Conservation (phyloP, 35 echinoderm and acorn worm genomes). For the Lytechinus variegatus region DNA sequence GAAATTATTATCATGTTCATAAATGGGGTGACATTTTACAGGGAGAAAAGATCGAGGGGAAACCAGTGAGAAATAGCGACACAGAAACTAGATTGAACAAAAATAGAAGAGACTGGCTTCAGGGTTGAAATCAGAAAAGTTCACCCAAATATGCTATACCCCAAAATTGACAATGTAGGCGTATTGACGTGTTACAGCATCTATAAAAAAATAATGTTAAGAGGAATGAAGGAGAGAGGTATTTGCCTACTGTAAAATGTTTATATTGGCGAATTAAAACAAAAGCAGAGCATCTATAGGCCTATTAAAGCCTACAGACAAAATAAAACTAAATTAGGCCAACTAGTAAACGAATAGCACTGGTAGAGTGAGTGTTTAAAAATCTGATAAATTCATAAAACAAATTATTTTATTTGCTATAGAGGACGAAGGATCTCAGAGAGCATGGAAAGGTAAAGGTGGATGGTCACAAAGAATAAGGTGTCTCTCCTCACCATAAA, state of each 20-base stretch:
- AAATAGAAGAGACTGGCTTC: background rate
- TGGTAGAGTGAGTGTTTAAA: too few relatives aligned
- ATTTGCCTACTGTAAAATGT: background rate
- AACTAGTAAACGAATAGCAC: too few relatives aligned
- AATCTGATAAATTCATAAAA: too few relatives aligned
- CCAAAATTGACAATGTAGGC: background rate
- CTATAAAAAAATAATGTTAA: background rate
- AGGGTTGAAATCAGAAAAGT: background rate
- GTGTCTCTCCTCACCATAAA: background rate
- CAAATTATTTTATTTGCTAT: too few relatives aligned
- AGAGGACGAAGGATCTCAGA: too few relatives aligned
- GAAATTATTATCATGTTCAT: constrained; percentile 15
- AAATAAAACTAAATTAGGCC: too few relatives aligned
- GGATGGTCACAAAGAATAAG: background rate
- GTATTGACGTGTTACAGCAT: background rate
- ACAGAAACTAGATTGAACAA: background rate
- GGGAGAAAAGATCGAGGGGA: background rate
- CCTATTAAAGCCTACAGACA: too few relatives aligned
- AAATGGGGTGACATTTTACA: background rate
- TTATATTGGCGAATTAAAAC: background rate
- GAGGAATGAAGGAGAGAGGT: background rate
- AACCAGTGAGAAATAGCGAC: background rate
- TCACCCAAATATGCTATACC: background rate
- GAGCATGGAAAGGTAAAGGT: background rate
- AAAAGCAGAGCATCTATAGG: too few relatives aligned